These are phyloP conservation scores for Urocitellus parryii DNA, from an alignment of 2,113 vertebrate genomes.

Conservation along the genomic window DNA sequence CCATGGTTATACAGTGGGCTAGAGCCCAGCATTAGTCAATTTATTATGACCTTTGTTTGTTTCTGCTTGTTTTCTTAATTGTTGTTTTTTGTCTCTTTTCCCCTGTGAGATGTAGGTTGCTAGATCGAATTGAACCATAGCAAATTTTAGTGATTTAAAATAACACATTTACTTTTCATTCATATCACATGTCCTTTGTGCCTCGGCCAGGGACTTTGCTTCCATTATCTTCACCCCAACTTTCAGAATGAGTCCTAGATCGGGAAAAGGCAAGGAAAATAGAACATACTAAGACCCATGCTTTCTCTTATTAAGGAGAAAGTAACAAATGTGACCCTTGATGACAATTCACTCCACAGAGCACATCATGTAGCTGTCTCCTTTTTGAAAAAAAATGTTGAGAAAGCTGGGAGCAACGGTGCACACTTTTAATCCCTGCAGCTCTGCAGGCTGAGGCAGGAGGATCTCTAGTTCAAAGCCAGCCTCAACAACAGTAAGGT, in stretches of 20 bases:
- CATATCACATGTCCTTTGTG: background rate
- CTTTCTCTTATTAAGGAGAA: background rate
- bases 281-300: background rate
- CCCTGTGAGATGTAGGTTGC: background rate
- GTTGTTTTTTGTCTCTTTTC: too few species aligned
- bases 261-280: background rate
- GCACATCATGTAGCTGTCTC: background rate
- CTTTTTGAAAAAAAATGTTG: background rate
- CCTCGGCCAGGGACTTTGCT: background rate
- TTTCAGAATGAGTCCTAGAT: background rate
- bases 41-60: background rate
- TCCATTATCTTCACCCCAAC: background rate
- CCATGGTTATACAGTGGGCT: background rate
- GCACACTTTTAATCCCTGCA: too few species aligned
- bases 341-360: background rate
- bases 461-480: too few species aligned
- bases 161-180: slow-evolving; percentile 9
- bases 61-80: background rate
- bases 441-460: too few species aligned
- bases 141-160: background rate
- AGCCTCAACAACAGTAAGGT: too few species aligned
- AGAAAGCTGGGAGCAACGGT: background rate
- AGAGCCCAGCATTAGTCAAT: background rate
- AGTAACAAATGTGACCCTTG: background rate
- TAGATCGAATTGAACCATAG: background rate